Evolutionary conservation across 2,113 vertebrate species (phyloP).

Genomic region (Oryctolagus cuniculus): DNA sequence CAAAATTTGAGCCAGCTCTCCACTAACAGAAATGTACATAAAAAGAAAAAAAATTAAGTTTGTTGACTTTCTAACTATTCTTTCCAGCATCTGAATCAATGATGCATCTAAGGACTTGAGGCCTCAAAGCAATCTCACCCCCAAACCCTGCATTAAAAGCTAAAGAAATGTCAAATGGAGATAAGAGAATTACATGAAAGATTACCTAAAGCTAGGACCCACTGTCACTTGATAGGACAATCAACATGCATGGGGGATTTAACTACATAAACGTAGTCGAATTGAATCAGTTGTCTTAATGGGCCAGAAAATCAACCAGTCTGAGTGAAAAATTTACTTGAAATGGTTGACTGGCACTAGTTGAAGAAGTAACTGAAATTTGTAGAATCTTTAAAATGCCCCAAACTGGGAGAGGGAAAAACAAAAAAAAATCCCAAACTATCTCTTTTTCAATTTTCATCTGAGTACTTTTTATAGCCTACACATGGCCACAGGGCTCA

Average conservation of each 20-base stretch:
- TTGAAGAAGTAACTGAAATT: constrained; percentile 75
- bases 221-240: constrained; percentile 66
- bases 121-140: constrained; percentile 42
- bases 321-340: constrained; percentile 82
- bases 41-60: constrained; percentile 31
- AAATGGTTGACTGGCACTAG: constrained; percentile 76
- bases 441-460: constrained; percentile 30
- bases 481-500: constrained; percentile 20
- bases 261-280: constrained; percentile 72
- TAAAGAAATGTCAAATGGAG: constrained; percentile 27
- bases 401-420: neutral
- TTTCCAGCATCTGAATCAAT: constrained; percentile 63
- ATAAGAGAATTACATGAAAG: constrained; percentile 67
- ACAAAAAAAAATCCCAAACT: neutral
- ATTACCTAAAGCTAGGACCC: constrained; percentile 62
- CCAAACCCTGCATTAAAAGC: constrained; percentile 9
- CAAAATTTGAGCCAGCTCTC: neutral
- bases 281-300: constrained; percentile 84
- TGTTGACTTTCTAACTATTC: constrained; percentile 34
- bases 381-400: constrained; percentile 61
- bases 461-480: constrained; percentile 46
- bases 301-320: constrained; percentile 85
- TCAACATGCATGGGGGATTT: constrained; percentile 73
- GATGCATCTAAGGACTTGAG: constrained; percentile 55
- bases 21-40: neutral